phyloP scores from a whole-genome alignment of 2,888 invertebrate species.

The Gymnosoma rotundatum region DNA sequence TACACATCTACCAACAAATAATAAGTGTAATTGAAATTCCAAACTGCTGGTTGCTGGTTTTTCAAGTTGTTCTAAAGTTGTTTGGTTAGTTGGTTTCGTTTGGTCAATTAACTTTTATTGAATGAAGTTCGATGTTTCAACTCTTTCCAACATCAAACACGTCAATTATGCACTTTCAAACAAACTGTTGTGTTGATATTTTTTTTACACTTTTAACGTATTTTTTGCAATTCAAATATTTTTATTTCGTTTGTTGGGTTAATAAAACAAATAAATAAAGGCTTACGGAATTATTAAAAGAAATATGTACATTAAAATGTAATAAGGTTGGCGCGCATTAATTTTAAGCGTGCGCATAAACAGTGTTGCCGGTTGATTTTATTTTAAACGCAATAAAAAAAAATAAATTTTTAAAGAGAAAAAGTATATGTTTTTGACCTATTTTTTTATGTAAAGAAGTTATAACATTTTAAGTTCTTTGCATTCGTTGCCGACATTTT shows the following conservation, averaged over 20 bases:
- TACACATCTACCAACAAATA: slow-evolving; percentile 3
- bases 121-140: slow-evolving; percentile 44
- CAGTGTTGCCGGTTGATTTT: background rate
- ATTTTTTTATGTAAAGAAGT: no score
- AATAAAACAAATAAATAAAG: slow-evolving; percentile 32
- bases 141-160: slow-evolving; percentile 51
- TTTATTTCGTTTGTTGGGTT: slow-evolving; percentile 38
- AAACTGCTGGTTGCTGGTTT: slow-evolving; percentile 55
- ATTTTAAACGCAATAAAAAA: no score
- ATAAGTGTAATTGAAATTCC: slow-evolving; percentile 67
- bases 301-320: slow-evolving; percentile 41
- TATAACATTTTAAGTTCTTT: no score
- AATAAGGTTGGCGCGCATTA: slow-evolving; percentile 53
- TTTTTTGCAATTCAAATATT: slow-evolving; percentile 53
- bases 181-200: slow-evolving; percentile 1
- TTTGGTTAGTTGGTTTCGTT: slow-evolving; percentile 49
- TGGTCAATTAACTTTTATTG: slow-evolving; percentile 38
- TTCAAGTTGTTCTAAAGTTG: slow-evolving; percentile 66
- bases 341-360: slow-evolving; percentile 36
- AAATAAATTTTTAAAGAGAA: no score
- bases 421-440: no score
- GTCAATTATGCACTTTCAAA: slow-evolving; percentile 14
- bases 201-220: slow-evolving; percentile 8
- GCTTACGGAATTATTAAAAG: background rate
- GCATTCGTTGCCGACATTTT: no score